These are phyloP conservation scores for Zosterops japonicus DNA, from an alignment of 2,113 vertebrate species.

Conservation along the genomic window DNA sequence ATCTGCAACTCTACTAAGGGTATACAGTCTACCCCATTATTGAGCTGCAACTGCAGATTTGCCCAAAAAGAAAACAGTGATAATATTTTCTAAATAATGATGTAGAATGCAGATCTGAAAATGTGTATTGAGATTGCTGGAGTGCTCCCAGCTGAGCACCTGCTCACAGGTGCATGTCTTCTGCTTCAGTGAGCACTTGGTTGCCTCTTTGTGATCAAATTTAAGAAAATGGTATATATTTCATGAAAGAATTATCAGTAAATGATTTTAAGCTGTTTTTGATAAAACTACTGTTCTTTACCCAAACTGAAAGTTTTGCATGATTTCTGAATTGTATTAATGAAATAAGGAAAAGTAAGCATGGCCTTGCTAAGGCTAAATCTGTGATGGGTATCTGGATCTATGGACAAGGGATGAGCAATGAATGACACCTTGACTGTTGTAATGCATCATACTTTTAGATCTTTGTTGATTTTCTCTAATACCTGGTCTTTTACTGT, in stretches of 20 bases:
- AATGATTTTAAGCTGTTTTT: background rate
- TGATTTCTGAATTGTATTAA: background rate
- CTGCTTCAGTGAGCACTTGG: background rate
- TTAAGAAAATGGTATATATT: background rate
- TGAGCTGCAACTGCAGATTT: background rate
- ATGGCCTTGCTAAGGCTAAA: background rate
- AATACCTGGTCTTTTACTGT: background rate
- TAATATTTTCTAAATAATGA: background rate
- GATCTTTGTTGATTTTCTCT: background rate
- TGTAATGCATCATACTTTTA: background rate
- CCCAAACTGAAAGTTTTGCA: rapidly evolving
- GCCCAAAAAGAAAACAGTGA: background rate
- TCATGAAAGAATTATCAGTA: background rate
- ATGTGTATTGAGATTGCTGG: background rate
- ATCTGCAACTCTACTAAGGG: background rate
- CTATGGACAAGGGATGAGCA: background rate
- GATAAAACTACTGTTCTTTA: background rate
- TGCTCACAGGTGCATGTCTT: background rate
- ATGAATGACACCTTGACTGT: background rate
- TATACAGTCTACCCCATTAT: background rate
- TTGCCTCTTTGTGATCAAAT: background rate
- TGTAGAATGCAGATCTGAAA: background rate
- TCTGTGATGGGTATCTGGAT: background rate
- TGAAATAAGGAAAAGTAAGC: background rate
- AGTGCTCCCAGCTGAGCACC: background rate